Percentiles rank a stretch among this genome's conserved stretches.
These are phyloP conservation scores for Triops cancriformis DNA, from an alignment of 1,140 invertebrate genomes.

Conservation along the genomic window DNA sequence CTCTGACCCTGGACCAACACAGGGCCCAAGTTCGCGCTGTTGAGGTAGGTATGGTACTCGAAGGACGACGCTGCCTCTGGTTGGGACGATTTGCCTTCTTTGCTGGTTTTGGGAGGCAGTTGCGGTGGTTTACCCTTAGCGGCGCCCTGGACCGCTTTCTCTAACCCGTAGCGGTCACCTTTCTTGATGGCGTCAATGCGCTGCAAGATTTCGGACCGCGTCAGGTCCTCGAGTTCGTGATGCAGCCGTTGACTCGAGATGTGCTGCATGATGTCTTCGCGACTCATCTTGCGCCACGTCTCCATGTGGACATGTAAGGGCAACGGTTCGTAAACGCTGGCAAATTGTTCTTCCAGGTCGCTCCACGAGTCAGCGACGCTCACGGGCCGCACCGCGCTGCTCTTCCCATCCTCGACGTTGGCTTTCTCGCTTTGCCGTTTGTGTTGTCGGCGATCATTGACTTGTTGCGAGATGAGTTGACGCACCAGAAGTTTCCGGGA, in stretches of 20 bases:
- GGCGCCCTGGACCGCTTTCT: background rate
- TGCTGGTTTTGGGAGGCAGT: background rate
- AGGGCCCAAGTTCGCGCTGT: background rate
- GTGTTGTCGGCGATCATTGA: constrained; percentile 14
- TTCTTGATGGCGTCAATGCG: constrained; percentile 28
- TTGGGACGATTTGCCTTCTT: constrained; percentile 1
- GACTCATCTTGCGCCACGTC: constrained; percentile 31
- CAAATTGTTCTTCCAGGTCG: constrained; percentile 36
- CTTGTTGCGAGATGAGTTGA: constrained; percentile 28
- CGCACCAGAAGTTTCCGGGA: constrained; percentile 33
- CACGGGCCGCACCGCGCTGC: constrained; percentile 26
- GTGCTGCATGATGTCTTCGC: constrained; percentile 30
- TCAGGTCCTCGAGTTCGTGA: constrained; percentile 30
- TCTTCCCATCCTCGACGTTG: constrained; percentile 32
- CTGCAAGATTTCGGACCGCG: constrained; percentile 30
- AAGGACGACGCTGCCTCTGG: background rate
- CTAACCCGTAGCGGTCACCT: background rate
- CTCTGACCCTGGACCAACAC: background rate
- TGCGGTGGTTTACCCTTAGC: background rate
- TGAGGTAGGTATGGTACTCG: constrained; percentile 19
- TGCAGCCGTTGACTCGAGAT: constrained; percentile 29
- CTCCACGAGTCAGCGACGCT: constrained; percentile 35
- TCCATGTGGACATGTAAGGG: constrained; percentile 31
- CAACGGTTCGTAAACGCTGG: constrained; percentile 35
- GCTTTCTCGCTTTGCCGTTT: background rate